Evolutionary conservation across 2,797 vertebrate genomes (phyloP).

Genomic region (Tapera naevia): DNA sequence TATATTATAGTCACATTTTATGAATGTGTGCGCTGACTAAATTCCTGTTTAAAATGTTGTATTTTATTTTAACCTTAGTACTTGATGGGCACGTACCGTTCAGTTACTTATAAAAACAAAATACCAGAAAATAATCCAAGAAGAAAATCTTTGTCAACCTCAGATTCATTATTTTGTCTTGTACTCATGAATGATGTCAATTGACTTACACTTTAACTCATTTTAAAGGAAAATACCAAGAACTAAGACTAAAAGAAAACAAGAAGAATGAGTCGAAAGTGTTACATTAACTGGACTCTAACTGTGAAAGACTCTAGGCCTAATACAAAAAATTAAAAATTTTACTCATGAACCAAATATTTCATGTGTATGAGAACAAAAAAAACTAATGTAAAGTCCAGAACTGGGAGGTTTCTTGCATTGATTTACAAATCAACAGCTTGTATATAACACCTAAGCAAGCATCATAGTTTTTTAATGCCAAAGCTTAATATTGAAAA

Average conservation of each 20-base stretch:
- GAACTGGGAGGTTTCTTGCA: not conserved
- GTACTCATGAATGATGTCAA: not conserved
- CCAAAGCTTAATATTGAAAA: not conserved
- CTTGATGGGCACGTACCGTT: not conserved
- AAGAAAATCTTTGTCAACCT: slow-evolving; percentile 4
- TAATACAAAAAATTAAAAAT: not conserved
- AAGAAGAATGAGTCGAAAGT: not conserved
- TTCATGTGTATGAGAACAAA: not conserved
- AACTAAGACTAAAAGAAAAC: not conserved
- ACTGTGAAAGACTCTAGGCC: not conserved
- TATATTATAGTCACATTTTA: not conserved
- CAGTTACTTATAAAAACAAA: not conserved
- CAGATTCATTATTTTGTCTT: not conserved
- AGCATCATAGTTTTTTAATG: not conserved
- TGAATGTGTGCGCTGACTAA: not conserved
- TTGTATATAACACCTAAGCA: not conserved
- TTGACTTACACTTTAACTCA: not conserved
- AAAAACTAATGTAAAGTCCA: not conserved
- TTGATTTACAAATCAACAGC: not conserved
- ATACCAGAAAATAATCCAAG: not conserved
- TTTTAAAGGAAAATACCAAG: not conserved
- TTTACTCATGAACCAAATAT: not conserved
- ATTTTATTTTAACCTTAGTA: not conserved
- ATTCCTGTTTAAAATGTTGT: not conserved
- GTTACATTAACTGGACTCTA: not conserved